A percentile compares a stretch with the other conserved stretches of the same genome.
Conservation (phyloP, 2,888 invertebrate species). For the Eristalis intricaria region DNA sequence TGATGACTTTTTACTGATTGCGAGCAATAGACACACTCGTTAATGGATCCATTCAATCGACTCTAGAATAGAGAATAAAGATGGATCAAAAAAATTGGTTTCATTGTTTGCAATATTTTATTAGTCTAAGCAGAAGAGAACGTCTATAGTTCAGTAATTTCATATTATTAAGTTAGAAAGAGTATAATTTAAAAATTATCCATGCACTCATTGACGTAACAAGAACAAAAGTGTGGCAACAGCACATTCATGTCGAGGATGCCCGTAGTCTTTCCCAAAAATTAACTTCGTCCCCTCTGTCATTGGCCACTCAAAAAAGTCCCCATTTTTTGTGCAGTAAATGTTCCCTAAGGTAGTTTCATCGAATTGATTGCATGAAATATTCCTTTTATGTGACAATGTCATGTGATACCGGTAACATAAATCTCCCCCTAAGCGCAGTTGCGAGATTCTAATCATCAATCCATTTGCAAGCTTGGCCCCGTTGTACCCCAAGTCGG, state of each 20-base stretch:
- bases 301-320: not conserved
- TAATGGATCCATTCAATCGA: too few relatives aligned
- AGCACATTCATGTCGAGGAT: too few relatives aligned
- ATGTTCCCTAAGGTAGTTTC: not conserved
- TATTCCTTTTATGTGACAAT: conserved; percentile 28
- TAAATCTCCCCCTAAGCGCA: conserved; percentile 38
- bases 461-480: not conserved
- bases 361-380: conserved; percentile 12
- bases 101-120: too few relatives aligned
- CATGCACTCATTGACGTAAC: not conserved
- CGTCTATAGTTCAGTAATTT: too few relatives aligned
- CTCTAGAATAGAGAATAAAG: too few relatives aligned
- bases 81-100: too few relatives aligned
- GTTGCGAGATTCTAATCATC: conserved; percentile 28
- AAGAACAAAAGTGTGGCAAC: not conserved
- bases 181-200: too few relatives aligned
- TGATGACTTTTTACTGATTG: too few relatives aligned
- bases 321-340: not conserved
- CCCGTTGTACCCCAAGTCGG: conserved; percentile 5
- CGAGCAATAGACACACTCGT: too few relatives aligned
- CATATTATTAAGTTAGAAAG: too few relatives aligned
- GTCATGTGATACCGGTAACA: conserved; percentile 53
- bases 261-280: too few relatives aligned
- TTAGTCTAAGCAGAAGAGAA: too few relatives aligned
- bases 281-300: not conserved